Evolutionary conservation across 2,797 vertebrate genomes (phyloP), one percentile per base, ranked within the genome.

Genomic region (Apogon talboti): DNA sequence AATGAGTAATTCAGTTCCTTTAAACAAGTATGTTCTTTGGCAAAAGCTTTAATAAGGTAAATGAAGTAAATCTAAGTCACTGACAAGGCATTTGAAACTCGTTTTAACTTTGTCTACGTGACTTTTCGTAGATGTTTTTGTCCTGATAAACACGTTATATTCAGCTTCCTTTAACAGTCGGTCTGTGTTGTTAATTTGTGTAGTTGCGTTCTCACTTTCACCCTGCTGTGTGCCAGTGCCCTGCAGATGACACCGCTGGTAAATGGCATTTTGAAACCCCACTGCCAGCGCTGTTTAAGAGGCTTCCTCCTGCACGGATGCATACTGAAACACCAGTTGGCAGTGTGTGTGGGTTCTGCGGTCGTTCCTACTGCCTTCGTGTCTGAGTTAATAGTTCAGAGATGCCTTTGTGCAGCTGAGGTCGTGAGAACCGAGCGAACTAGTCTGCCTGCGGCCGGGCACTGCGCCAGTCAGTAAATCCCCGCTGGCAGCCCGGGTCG

Each of bases 401-500:
- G 89, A 90, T 92, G 92, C 90, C 87, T 92, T 88, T 91, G 91
- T 89, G 91, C 89, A 90, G 92, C 87, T 88, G 92, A 95, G 94
- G 95, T 95, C 95, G 95, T 96, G 95, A 95, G 95, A 96, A 95
- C 92, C 69, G 78, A 92, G 92, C 92, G 93, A 92, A 93, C 93
- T 87, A 92, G 91, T 92, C 91, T 79, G 94, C 91, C 91, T 93
- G 94, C 83, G 93, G 93, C 89, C 90, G 92, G 95, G 94, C 94
- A 75, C 79, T n/a, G 88, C 74, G 94, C 94, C 94, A 95, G 90
- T 66, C 90, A 89, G 92, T 93, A 93, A 94, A 93, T 94, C 94
- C 94, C 92, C 92, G 83, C 91, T 87, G 91, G 91, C 89, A 80
- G 78, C 71, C 84, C 87, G 76, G 88, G 88, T 88, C 90, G 82